Evolutionary conservation across 2,113 vertebrate genomes (phyloP), one percentile per base, ranked within the genome.

Genomic region (Serinus canaria): DNA sequence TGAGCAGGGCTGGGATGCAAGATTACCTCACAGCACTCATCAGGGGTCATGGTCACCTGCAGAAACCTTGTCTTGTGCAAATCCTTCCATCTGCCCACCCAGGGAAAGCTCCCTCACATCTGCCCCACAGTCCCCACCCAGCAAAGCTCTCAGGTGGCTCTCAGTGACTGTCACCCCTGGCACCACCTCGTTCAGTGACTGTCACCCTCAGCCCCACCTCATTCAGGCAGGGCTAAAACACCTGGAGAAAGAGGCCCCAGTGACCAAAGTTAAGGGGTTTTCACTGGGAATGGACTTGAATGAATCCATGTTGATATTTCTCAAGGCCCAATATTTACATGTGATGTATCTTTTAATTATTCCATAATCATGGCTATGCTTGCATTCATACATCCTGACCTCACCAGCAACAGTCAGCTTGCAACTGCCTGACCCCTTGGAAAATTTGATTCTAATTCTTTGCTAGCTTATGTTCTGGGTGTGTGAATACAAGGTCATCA

Each of bases 381-480:
- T 63, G 15, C 13, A 37, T 52, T 84, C 23, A n/a, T 8, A 28
- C 52, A 31, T 39, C 44, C 55, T 59, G 53, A 83, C 43, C 33
- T 19, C 43, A 25, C 12, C 67, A 79, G 75, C 50, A 50, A 22
- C 49, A 74, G 35, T 24, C 50, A 83, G 28, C 25, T 49, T 41
- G 31, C n/a, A 87, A 58, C 43, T 80, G 47, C 76, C 50, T 15
- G 4, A 50, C 41, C 47, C 59, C 20, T 63, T 70, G 78, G 67
- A 70, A 77, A 76, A 83, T 59, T n/a, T 73, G 55, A 69, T 64
- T 13, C 12, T 76, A 76, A 66, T 66, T 85, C 59, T 94, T 80
- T 86, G 50, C 63, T 69, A 47, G 13, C 30, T 15, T 47, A 24
- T 24, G 6, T 43, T 74, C 44, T 70, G 50, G 56, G 30, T 15